Base-by-base conservation (phyloP, 2,888 invertebrate species). In the Anoncus sp. region DNA sequence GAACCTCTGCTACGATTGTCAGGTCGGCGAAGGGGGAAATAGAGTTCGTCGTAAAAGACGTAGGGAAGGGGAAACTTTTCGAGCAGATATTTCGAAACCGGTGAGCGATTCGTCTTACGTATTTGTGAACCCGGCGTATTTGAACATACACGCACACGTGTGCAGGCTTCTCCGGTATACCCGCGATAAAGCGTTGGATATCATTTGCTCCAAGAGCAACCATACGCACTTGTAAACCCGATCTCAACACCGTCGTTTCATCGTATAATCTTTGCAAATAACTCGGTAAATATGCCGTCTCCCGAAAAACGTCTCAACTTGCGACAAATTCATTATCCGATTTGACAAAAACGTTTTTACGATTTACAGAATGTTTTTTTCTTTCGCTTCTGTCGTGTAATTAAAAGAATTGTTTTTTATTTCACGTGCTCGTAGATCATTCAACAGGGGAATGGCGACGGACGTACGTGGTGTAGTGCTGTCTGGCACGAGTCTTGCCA, bases 401-500 rank as follows among this genome's bases (percentile, higher is more conserved):
- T 57, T 49, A 35, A 35, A 31, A 60, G 27, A 9, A 24, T 55
- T 55, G 1, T 10, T 63, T 51, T 10, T 59, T 22, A 53, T 63
- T 63, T 1, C 63, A 47, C 76, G 51, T 70, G 55, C 49, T 57
- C 47, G 45, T 75, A 88, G 88, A 85, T 82, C 84, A 71, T 75
- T 86, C 47, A 81, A 77, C 63, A 86, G 85, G 83, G 69, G 81
- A 82, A 90, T 90, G 89, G 84, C 86, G 73, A 87, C 83, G 53
- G 85, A 88, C 51, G 79, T 79, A n/a, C 85, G 88, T 70, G 90
- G 89, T 65, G 77, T 87, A 72, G 84, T 90, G 55, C 84, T 96
- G 83, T 96, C 95, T 62, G 96, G 96, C 87, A 94, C 94, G 2
- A 92, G 93, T 89, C 92, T 95, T 75, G 94, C 96, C 77, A 93